phyloP scores from a whole-genome alignment of 2,797 vertebrate species.

The Australoheros facetus region DNA sequence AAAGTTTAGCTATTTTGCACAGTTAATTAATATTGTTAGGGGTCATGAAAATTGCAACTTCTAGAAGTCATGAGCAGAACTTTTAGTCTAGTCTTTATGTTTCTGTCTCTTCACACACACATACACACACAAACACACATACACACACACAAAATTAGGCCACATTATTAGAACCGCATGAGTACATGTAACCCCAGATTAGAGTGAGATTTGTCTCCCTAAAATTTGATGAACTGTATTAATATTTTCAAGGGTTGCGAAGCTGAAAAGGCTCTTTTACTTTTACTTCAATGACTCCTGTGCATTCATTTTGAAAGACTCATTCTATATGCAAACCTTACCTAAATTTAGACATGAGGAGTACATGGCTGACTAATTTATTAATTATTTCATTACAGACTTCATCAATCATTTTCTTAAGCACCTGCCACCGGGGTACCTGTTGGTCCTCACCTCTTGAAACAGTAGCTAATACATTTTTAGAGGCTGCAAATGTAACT shows the following conservation, averaged over 20 bases:
- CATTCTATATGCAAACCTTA: not conserved
- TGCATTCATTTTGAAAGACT: not conserved
- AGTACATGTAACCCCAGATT: not conserved
- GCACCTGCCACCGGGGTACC: not conserved
- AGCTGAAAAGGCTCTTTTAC: not conserved
- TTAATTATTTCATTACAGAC: not conserved
- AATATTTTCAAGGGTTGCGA: not conserved
- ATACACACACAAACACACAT: not conserved
- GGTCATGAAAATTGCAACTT: not conserved
- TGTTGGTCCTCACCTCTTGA: not conserved
- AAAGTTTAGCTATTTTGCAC: not conserved
- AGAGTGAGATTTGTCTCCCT: not conserved
- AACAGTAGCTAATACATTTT: not conserved
- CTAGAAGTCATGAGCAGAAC: constrained; percentile 4
- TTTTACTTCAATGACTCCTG: not conserved
- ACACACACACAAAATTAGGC: not conserved
- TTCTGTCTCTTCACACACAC: not conserved
- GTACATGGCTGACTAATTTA: not conserved
- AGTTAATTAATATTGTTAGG: not conserved
- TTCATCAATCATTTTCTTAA: not conserved
- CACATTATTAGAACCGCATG: not conserved
- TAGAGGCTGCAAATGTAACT: not conserved
- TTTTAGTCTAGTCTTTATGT: constrained; percentile 1
- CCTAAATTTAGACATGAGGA: not conserved
- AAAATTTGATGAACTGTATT: not conserved